phyloP scores from a whole-genome alignment of 1,140 invertebrate genomes.

The Bombus sibiricus region DNA sequence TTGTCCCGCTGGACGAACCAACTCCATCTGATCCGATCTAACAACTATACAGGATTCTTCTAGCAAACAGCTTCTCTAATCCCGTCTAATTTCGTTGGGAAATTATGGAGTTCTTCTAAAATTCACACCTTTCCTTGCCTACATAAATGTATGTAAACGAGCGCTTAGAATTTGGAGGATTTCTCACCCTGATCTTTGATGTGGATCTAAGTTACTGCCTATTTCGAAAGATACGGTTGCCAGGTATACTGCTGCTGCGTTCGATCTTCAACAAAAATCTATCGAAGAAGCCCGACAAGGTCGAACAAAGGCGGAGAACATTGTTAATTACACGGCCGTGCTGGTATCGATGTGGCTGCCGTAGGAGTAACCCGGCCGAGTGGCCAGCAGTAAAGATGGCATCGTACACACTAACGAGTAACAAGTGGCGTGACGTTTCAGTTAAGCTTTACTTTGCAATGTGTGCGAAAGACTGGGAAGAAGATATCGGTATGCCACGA shows the following conservation, averaged over 20 bases:
- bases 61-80: constrained; percentile 16
- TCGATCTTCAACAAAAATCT: constrained; percentile 47
- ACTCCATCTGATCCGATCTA: constrained; percentile 46
- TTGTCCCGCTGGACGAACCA: constrained; percentile 34
- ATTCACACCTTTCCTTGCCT: no score
- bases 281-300: constrained; percentile 41
- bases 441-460: constrained; percentile 75
- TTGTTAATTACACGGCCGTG: constrained; percentile 77
- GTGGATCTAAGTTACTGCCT: background rate
- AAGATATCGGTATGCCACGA: constrained; percentile 79
- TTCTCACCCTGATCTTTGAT: background rate
- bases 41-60: background rate
- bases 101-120: background rate
- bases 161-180: background rate
- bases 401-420: constrained; percentile 81
- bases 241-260: background rate
- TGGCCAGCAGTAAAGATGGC: constrained; percentile 76
- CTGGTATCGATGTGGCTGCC: constrained; percentile 72
- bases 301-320: constrained; percentile 58
- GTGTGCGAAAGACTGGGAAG: constrained; percentile 59
- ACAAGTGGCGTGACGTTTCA: constrained; percentile 81
- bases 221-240: no score
- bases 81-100: background rate
- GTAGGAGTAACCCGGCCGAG: constrained; percentile 69
- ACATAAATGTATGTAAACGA: background rate